Base-by-base conservation (phyloP, 2,797 vertebrate species). In the Cossypha heuglini region DNA sequence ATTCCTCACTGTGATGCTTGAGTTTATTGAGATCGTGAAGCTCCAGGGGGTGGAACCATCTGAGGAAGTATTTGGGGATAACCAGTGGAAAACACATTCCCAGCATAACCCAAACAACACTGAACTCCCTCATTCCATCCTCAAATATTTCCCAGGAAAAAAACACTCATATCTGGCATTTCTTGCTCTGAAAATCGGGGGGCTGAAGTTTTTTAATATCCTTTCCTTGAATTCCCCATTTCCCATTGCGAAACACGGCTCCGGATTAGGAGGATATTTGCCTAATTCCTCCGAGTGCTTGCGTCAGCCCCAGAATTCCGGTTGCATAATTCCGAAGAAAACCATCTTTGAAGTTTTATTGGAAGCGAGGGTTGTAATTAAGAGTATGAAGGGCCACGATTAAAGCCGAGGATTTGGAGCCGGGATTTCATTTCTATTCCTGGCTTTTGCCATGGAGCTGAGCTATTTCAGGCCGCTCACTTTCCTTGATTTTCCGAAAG, bases 401-500 rank as follows among this genome's bases (percentile, higher is more conserved):
- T 87, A 77, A 79, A 57, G 17, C 10, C 4, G 57, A 31, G 88
- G 91, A 94, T 94, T 96, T 90, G 78, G 78, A 5, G 3, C 74
- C 3, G 24, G 93, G 93, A 94, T 94, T 94, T 94, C 48, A 6
- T 57, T 93, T 93, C 95, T 91, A 91, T 96, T 94, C 91, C 82
- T 37, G 88, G 88, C 35, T 40, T 43, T 52, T 55, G 73, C 64
- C 73, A 49, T 4, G 12, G 72, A 93, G 80, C 85, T 45, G 81
- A 63, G 85, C 73, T 89, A 81, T 96, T 94, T 80, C 69, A 0
- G 85, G 55, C 76, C 8, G 1, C 10, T 14, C 88, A 9, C 73
- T 94, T 93, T 80, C 73, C 51, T 64, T 26, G 51, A 1, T 28
- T 64, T 64, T 37, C 17, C 49, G 31, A 64, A 83, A 59, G 2